Conservation (phyloP, 2,113 vertebrate genomes). For the Engystomops pustulosus region DNA sequence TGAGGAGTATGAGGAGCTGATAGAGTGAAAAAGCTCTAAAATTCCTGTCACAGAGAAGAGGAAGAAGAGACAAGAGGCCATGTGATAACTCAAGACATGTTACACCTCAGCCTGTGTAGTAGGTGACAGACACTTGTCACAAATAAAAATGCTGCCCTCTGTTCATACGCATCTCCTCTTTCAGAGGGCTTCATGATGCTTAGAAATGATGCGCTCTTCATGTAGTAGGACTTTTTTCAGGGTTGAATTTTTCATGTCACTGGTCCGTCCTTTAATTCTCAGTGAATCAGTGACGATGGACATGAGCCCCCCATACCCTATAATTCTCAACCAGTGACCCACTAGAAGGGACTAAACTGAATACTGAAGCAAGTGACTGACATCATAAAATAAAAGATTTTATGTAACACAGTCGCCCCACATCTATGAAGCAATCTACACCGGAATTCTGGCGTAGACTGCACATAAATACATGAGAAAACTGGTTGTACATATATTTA, state of each 20-base stretch:
- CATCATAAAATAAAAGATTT: too few species aligned
- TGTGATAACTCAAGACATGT: conserved; percentile 12
- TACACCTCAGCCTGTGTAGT: neutral
- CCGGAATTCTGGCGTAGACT: too few species aligned
- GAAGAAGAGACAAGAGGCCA: neutral
- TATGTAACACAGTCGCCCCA: too few species aligned
- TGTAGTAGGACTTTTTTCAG: neutral
- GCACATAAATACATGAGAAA: too few species aligned
- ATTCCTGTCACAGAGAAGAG: neutral
- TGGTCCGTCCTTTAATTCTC: neutral
- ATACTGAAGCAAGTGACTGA: too few species aligned
- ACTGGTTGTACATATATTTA: too few species aligned
- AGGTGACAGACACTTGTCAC: neutral
- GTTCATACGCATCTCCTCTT: neutral
- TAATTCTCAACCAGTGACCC: neutral
- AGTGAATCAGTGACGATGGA: neutral
- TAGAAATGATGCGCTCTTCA: neutral
- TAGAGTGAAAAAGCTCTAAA: neutral
- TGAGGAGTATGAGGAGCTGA: neutral
- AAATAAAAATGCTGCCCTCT: neutral
- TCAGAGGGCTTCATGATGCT: neutral
- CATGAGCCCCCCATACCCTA: neutral
- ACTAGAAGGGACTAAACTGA: neutral
- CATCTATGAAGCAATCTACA: too few species aligned
- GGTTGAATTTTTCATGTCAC: neutral